Percentiles rank a stretch among this genome's conserved stretches.
phyloP scores from a whole-genome alignment of 53 echinoderm and acorn worm genomes.

The Stichopus horrens region DNA sequence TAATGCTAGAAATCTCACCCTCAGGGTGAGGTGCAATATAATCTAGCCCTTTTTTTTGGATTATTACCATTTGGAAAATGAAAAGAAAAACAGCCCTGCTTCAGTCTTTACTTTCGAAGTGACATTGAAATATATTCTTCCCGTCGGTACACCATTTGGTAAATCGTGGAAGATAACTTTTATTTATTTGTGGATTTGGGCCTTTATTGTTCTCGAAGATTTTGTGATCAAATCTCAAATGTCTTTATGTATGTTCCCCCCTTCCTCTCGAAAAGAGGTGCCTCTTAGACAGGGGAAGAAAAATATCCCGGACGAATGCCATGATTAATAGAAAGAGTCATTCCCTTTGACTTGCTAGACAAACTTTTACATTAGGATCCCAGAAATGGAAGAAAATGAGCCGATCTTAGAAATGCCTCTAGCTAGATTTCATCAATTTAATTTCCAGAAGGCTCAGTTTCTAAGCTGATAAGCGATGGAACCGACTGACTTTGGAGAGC shows the following conservation, averaged over 20 bases:
- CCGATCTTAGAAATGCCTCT: not conserved
- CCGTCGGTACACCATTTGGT: not conserved
- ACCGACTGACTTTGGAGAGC: not conserved
- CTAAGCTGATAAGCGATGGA: constrained; percentile 10
- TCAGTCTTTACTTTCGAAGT: too few relatives aligned
- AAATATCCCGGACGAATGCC: not conserved
- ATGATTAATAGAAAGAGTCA: constrained; percentile 3
- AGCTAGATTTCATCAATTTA: constrained; percentile 15
- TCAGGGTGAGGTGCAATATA: not conserved
- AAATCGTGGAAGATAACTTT: not conserved
- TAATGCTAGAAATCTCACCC: not conserved
- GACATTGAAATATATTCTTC: not conserved
- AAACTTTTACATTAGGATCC: constrained; percentile 6
- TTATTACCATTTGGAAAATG: not conserved
- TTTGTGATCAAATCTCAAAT: not conserved
- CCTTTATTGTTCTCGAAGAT: not conserved
- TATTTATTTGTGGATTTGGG: not conserved
- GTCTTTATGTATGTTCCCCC: not conserved
- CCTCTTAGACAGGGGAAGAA: not conserved
- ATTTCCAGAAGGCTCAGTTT: constrained; percentile 14
- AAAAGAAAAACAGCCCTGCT: too few relatives aligned
- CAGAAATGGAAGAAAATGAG: constrained; percentile 18
- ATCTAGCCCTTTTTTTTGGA: not conserved
- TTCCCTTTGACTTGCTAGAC: not conserved
- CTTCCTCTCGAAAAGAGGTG: not conserved